Evolutionary conservation across 2,113 vertebrate species (phyloP), one percentile per base, ranked within the genome.

Genomic region (Globicephala melas): DNA sequence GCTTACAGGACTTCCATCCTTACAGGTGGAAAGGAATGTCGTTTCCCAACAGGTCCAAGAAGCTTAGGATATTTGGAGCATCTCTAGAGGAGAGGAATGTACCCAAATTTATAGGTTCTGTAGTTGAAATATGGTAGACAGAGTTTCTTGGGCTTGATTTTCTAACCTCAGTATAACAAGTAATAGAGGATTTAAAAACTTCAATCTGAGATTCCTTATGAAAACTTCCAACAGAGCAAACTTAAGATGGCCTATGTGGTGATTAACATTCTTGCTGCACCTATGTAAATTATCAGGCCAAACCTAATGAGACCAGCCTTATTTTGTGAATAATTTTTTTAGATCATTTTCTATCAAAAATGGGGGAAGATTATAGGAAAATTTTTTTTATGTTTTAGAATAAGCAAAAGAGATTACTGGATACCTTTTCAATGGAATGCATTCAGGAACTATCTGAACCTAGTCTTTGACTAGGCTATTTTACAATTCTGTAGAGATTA

Each of bases 131-230:
- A 50, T 62, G 60, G 50, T 71, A 10, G 53, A 81, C 44, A 90
- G 15, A 58, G 55, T 89, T 85, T 68, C 47, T 60, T 88, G 77
- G 77, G 26, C 65, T 97, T 89, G 21, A 91, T 83, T 93, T 91
- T 47, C 82, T 67, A 71, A 36, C 87, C 67, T 77, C 68, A 28
- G 38, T 17, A 60, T 36, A 95, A 25, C 36, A 96, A 73, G 44
- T 81, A 86, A 96, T 8, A 86, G 68, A 70, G 2, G 41, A 28
- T 90, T 92, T 87, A 4, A 77, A 73, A 90, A 88, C 62, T 80
- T 73, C 15, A 53, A 3, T 62, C 47, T 92, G 65, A 74, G 58
- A 73, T 73, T 80, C 58, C 36, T 95, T 70, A 67, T 44, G 84
- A 81, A 80, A 67, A 73, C 41, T 68, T 85, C 20, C 21, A 95